Evolutionary conservation across 2,113 vertebrate genomes (phyloP), one percentile per base, ranked within the genome.

Genomic region (Odontesthes bonariensis): DNA sequence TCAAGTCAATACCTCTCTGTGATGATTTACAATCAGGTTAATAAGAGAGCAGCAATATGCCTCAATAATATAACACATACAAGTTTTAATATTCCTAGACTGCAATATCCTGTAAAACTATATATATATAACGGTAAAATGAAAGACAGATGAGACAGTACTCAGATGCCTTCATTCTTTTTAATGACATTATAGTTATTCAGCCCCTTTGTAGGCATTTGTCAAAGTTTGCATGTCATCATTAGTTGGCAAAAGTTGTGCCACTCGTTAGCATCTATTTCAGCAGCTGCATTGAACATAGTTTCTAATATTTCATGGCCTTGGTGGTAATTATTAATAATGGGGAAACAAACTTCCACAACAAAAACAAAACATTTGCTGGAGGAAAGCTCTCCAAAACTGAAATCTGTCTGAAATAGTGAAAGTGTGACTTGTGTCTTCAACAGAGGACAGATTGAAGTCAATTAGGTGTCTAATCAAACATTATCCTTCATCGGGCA

Each of bases 381-480:
- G 7, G 44, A 40, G 6, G 1, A 46, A 17, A 0, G 16, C 44
- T 16, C 17, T 35, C 20, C 35, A 38, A 19, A 59, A 47, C 23
- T 62, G 19, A 49, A 44, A 77, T 52, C 55, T 10, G 3, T 73
- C 55, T 55, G n/a, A 72, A 63, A 65, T 57, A 23, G 54, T 72
- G 3, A 64, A 60, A 63, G 44, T 46, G 16, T 69, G 75, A 68
- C 65, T 79, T 53, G 11, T 22, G 19, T 46, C 49, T 74, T 72
- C 40, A 83, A 68, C 60, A 65, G 62, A 17, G 52, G 63, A 70
- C 80, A 83, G 85, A 82, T 75, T 78, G 44, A 38, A 81, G 69
- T 74, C 81, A 73, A 69, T 81, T 83, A 75, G 72, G 67, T 72
- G 62, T 68, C 79, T 69, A 79, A 74, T 82, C 64, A 89, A 87